A percentile compares a stretch with the other conserved stretches of the same genome.
These are phyloP conservation scores for Megalops atlanticus DNA, from an alignment of 2,113 vertebrate species.

Conservation along the genomic window DNA sequence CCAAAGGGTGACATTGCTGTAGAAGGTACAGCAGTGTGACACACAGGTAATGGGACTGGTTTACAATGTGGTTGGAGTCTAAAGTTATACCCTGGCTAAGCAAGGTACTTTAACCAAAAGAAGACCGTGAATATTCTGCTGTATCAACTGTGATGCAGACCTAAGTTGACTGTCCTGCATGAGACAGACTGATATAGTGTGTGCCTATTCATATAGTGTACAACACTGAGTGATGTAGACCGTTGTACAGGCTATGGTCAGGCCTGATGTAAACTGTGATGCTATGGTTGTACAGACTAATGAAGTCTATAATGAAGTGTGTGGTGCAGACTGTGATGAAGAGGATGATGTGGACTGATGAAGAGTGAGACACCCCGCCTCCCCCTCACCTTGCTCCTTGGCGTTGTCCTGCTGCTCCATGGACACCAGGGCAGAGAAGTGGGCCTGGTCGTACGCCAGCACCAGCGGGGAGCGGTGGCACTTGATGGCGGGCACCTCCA, in stretches of 20 bases:
- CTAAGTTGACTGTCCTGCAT: no score
- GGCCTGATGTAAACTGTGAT: background rate
- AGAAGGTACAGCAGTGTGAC: no score
- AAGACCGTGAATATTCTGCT: no score
- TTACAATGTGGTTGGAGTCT: no score
- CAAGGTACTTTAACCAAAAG: no score
- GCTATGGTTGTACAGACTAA: background rate
- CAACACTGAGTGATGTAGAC: no score
- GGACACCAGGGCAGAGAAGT: constrained; percentile 95
- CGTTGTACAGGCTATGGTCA: background rate
- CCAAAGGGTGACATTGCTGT: no score
- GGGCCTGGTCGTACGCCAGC: constrained; percentile 93
- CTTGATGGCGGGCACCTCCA: constrained; percentile 88
- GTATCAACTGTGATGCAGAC: no score
- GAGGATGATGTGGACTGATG: background rate
- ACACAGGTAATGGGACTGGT: no score
- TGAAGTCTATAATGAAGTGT: background rate
- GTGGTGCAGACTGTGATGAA: background rate
- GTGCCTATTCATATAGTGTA: background rate
- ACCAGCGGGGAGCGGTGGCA: constrained; percentile 92
- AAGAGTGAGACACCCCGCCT: no score
- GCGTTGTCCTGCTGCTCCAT: constrained; percentile 92
- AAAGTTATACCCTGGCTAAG: no score
- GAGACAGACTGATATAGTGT: background rate
- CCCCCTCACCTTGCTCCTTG: constrained; percentile 90